These are phyloP conservation scores for Ctenodactylus gundi DNA, from an alignment of 2,113 vertebrate genomes.

Conservation along the genomic window DNA sequence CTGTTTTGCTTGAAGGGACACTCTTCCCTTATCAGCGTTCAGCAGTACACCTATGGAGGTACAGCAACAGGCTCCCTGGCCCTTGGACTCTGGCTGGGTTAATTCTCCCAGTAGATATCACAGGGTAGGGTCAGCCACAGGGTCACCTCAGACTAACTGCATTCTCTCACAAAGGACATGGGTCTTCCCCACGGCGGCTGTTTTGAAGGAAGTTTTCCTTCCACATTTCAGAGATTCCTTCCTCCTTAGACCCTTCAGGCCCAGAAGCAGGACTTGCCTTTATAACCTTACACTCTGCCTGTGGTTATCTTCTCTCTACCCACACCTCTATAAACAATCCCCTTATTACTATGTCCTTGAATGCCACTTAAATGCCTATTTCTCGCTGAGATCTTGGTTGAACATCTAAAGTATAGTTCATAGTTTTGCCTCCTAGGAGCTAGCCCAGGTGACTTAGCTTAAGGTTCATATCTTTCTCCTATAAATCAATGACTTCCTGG, in stretches of 20 bases:
- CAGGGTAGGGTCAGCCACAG: background rate
- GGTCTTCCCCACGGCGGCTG: background rate
- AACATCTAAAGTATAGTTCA: background rate
- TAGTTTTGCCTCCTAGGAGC: background rate
- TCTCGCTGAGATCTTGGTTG: background rate
- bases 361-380: background rate
- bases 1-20: background rate
- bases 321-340: background rate
- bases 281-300: fast-evolving
- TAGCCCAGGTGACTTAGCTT: background rate
- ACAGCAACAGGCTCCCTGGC: background rate
- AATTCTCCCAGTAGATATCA: background rate
- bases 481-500: background rate
- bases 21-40: background rate
- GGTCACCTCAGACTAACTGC: too few species aligned
- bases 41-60: too few species aligned
- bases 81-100: background rate
- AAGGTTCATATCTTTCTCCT: background rate
- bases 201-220: background rate
- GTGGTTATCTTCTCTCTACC: too few species aligned
- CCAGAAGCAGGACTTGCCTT: background rate
- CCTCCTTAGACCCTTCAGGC: background rate
- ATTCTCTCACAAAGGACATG: background rate
- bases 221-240: background rate
- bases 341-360: background rate